Evolutionary conservation across 2,888 invertebrate genomes (phyloP).

Genomic region (Choristoneura rosaceana): DNA sequence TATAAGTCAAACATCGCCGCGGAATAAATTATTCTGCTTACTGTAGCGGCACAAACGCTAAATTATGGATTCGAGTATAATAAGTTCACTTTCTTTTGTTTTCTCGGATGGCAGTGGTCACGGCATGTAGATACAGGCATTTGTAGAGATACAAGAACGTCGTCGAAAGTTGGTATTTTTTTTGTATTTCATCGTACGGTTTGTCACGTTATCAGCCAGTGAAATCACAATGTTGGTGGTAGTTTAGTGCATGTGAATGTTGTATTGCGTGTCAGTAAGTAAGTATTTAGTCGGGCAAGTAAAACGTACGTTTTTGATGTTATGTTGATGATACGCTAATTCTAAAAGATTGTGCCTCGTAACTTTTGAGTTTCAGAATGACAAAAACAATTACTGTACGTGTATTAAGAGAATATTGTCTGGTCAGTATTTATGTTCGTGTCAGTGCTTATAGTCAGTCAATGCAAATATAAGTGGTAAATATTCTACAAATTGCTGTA

Average conservation of each 20-base stretch:
- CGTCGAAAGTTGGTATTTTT: slow-evolving; percentile 36
- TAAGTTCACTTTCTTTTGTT: slow-evolving; percentile 39
- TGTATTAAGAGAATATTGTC: background rate
- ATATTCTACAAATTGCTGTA: slow-evolving; percentile 3
- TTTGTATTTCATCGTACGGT: slow-evolving; percentile 44
- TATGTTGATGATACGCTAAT: background rate
- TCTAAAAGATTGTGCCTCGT: background rate
- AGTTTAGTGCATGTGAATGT: slow-evolving; percentile 3
- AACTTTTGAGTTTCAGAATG: background rate
- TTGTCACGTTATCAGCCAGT: slow-evolving; percentile 41
- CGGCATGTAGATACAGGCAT: slow-evolving; percentile 26
- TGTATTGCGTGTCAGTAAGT: slow-evolving; percentile 4
- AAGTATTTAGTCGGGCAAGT: background rate
- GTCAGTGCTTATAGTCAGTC: slow-evolving; percentile 35
- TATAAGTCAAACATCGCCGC: slow-evolving; percentile 19
- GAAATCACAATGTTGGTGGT: slow-evolving; percentile 23
- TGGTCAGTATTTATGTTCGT: slow-evolving; percentile 4
- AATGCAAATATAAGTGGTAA: slow-evolving; percentile 6
- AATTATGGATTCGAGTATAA: slow-evolving; percentile 22
- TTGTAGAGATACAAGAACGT: slow-evolving; percentile 24
- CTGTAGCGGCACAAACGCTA: slow-evolving; percentile 26
- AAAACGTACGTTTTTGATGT: background rate
- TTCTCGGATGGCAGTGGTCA: slow-evolving; percentile 38
- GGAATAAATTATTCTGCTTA: slow-evolving; percentile 26
- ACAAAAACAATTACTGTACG: background rate